Base-by-base conservation (phyloP, 2,888 invertebrate species). In the Argyresthia goedartella region DNA sequence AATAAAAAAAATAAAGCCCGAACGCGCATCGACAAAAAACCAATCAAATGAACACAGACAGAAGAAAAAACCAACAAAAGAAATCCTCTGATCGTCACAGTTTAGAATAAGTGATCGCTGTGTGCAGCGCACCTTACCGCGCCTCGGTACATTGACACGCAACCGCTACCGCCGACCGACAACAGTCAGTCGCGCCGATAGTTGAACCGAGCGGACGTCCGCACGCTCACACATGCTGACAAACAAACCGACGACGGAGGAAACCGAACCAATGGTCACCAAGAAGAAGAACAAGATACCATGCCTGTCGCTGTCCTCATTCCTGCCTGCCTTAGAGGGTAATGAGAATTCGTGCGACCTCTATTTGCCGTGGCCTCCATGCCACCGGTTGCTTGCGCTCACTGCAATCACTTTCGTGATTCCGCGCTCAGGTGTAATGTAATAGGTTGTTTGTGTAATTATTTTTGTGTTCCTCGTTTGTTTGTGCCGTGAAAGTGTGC, bases 261-360 rank as follows among this genome's bases (percentile, higher is more conserved):
- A 79, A 57, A 78, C 79, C 70, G 84, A 82, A 58, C 69, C 76
- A 52, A 81, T 84, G 81, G 84, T 85, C 57, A 73, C 79, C 68
- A 86, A 86, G 74, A 86, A 85, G 80, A 84, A 84, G 64, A 80
- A 77, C 52, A 85, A 82, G 74, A 84, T 86, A 76, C 82, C 86
- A 72, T 86, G 86, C 64, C 73, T 86, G 55, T 85, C 86, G 57
- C 67, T 86, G 58, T 77, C 84, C 14, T 76, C 85, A 55, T 81
- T 86, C 65, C 80, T 86, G 55, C 86, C 86, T 61, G 82, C 82
- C 53, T 62, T 86, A 65, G 86, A 86, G 85, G 86, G 86, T 86
- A 84, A 73, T 69, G 62, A 25, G 61, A 58, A 64, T 69, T 65
- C 53, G 59, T 59, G 57, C 79, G 81, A 81, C 82, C 81, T 84